Evolutionary conservation across 2,113 vertebrate genomes (phyloP), one percentile per base, ranked within the genome.

Genomic region (Pygoscelis antarcticus): DNA sequence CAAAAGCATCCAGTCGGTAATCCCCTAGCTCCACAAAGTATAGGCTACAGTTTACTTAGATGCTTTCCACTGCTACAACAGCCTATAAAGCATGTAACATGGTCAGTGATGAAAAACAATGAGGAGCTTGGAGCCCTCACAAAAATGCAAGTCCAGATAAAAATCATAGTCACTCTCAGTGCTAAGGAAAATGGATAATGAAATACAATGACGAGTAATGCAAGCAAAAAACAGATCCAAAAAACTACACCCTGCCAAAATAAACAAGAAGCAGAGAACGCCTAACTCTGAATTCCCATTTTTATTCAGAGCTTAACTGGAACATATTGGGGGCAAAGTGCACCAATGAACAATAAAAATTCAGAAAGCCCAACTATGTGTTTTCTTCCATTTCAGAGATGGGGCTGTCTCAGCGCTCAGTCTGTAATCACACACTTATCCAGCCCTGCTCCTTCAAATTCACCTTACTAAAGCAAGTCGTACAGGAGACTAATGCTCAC

Each of bases 101-200:
- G 34, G 64, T 49, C 57, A 93, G 44, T 61, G 58, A 92, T 52
- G 93, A 83, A 91, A 88, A 96, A 96, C 60, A 93, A 96, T 7
- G 19, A 93, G 55, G 83, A 89, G 47, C 74, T 66, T 87, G 85
- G 86, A 96, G 76, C 17, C 55, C 10, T 79, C 71, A 72, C 68
- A 95, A 95, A 94, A 97, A 96, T 71, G 64, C 32, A 91, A 85
- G 47, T 26, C 49, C 52, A 93, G 81, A 94, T 96, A 91, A 96
- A 96, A 97, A 96, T 94, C 87, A 60, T 7, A 77, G 79, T 90
- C 76, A 49, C 30, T 58, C 92, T 86, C 34, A 38, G 86, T 27
- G 65, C 68, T 93, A 87, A 93, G 78, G 89, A 97, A 95, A 96
- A 96, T 70, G 74, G 72, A 74, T 70, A 86, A 95, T 86, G 77